These are phyloP conservation scores for Fukomys damarensis DNA, from an alignment of 2,113 vertebrate species.

Conservation along the genomic window DNA sequence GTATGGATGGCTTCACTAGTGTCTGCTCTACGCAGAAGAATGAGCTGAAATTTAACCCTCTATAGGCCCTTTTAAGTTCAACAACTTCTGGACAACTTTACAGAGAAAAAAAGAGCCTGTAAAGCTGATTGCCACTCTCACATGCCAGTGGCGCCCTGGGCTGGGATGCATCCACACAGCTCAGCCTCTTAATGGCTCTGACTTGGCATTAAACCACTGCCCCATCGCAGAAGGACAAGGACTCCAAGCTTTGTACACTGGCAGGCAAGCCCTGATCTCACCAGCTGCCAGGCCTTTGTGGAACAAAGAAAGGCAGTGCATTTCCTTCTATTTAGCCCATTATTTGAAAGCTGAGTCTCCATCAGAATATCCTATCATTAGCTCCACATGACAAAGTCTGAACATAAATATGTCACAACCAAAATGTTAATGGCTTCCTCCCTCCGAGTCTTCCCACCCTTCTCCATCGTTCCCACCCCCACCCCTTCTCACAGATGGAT, in stretches of 20 bases:
- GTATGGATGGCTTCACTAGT: not conserved
- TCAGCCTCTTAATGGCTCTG: not conserved
- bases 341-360: slow-evolving; percentile 70
- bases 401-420: slow-evolving; percentile 76
- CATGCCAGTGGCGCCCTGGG: not conserved
- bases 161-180: not conserved
- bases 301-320: slow-evolving; percentile 69
- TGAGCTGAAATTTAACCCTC: not conserved
- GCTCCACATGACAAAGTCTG: slow-evolving; percentile 70
- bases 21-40: not conserved
- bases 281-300: slow-evolving; percentile 56
- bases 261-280: slow-evolving; percentile 5
- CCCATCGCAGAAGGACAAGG: slow-evolving; percentile 17
- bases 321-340: slow-evolving; percentile 67
- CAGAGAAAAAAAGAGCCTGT: not conserved
- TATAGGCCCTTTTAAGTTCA: not conserved
- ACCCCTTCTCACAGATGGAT: not conserved
- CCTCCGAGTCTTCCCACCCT: not conserved
- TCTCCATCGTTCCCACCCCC: not conserved
- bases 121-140: not conserved
- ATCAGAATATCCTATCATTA: slow-evolving; percentile 78
- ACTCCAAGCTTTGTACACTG: slow-evolving; percentile 59
- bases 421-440: slow-evolving; percentile 84
- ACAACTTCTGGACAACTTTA: not conserved
- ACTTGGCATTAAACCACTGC: not conserved